Evolutionary conservation across 1,140 invertebrate species (phyloP).

Genomic region (Ruditapes philippinarum): DNA sequence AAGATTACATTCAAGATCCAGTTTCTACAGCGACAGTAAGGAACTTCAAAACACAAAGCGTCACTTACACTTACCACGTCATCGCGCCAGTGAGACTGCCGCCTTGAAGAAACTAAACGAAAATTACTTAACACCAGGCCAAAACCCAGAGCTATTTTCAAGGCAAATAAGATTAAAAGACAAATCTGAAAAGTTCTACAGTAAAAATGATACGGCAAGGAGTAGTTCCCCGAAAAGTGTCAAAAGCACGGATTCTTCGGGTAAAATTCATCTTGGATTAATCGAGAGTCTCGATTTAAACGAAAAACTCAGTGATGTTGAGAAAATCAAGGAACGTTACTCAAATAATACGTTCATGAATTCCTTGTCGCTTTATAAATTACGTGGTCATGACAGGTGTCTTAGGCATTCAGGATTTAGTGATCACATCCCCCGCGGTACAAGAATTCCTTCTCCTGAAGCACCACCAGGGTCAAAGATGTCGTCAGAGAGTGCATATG

Average conservation of each 20-base stretch:
- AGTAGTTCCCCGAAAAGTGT: constrained; percentile 49
- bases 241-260: constrained; percentile 40
- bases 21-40: constrained; percentile 33
- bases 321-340: constrained; percentile 67
- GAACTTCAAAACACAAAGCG: constrained; percentile 13
- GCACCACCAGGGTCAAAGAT: background rate
- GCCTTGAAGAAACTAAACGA: constrained; percentile 41
- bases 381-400: constrained; percentile 63
- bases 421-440: constrained; percentile 44
- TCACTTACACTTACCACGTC: background rate
- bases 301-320: constrained; percentile 57
- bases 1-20: constrained; percentile 22
- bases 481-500: constrained; percentile 37
- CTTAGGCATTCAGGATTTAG: background rate
- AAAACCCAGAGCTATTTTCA: constrained; percentile 58
- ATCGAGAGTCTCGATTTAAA: constrained; percentile 66
- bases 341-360: constrained; percentile 59
- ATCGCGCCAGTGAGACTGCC: constrained; percentile 42
- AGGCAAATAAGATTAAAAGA: constrained; percentile 29
- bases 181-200: background rate
- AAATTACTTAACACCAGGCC: constrained; percentile 34
- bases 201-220: background rate
- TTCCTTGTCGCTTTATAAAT: constrained; percentile 53
- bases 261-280: constrained; percentile 57
- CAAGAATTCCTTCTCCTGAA: background rate